Evolutionary conservation across 2,797 vertebrate species (phyloP).

Genomic region (Diplodus puntazzo): DNA sequence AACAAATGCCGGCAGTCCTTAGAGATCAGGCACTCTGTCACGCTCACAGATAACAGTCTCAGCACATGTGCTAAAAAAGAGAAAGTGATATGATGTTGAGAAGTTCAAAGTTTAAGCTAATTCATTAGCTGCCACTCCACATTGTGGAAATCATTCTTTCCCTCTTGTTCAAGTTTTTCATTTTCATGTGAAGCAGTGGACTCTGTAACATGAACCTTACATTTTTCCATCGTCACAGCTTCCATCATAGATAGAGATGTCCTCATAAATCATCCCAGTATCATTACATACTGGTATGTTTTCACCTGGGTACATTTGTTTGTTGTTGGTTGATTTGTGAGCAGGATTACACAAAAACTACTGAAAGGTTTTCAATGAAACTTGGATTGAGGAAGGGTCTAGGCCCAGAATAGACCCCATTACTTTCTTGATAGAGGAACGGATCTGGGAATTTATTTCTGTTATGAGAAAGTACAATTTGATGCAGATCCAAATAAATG

Average conservation of each 20-base stretch:
- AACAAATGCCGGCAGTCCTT: constrained; percentile 9
- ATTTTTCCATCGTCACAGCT: background rate
- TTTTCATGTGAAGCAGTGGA: constrained; percentile 13
- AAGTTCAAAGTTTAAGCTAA: constrained; percentile 16
- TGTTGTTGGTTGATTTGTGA: too few relatives aligned
- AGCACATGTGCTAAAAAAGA: background rate
- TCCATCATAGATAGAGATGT: background rate
- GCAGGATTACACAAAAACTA: too few relatives aligned
- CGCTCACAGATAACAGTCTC: background rate
- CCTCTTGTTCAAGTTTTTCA: constrained; percentile 8
- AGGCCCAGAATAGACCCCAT: too few relatives aligned
- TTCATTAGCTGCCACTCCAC: constrained; percentile 53
- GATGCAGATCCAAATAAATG: too few relatives aligned
- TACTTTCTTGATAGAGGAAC: too few relatives aligned
- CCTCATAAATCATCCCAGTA: background rate
- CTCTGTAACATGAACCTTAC: background rate
- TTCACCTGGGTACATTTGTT: too few relatives aligned
- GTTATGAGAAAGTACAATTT: too few relatives aligned
- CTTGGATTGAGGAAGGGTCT: too few relatives aligned
- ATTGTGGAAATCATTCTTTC: constrained; percentile 23
- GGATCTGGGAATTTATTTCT: too few relatives aligned
- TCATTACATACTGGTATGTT: background rate
- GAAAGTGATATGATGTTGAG: background rate
- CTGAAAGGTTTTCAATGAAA: too few relatives aligned
- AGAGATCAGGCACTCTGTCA: constrained; percentile 1